phyloP scores from a whole-genome alignment of 2,797 vertebrate species.

The Zenarchopterus dispar region DNA sequence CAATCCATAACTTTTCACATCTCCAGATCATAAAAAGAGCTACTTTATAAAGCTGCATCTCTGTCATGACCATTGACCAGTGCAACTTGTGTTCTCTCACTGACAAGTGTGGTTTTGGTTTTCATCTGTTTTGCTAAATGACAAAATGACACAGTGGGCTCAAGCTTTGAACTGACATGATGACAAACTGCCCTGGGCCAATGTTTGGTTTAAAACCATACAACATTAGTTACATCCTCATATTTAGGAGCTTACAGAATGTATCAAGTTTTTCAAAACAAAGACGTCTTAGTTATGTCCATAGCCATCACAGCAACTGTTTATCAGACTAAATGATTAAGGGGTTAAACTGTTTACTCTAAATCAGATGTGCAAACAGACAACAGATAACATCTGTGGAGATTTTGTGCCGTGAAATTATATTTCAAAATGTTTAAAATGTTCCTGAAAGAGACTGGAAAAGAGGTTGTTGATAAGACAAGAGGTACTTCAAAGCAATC shows the following conservation, averaged over 20 bases:
- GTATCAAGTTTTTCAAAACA: constrained; percentile 13
- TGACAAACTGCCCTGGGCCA: constrained; percentile 47
- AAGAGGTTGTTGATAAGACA: background rate
- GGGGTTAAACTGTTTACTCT: too few relatives aligned
- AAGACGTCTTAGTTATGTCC: background rate
- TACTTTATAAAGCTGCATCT: constrained; percentile 33
- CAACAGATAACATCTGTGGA: constrained; percentile 2
- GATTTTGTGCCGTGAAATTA: background rate
- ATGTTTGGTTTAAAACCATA: constrained; percentile 53
- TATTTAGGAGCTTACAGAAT: constrained; percentile 33
- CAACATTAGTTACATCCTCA: constrained; percentile 43
- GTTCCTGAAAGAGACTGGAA: background rate
- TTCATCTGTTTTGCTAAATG: constrained; percentile 53
- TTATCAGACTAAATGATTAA: too few relatives aligned
- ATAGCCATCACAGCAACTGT: too few relatives aligned
- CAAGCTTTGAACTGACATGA: constrained; percentile 52
- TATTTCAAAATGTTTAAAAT: background rate
- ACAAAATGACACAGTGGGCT: constrained; percentile 43
- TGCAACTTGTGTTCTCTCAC: constrained; percentile 27
- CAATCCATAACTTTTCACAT: constrained; percentile 8
- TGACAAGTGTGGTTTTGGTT: constrained; percentile 49
- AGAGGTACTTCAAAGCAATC: too few relatives aligned
- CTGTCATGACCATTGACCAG: constrained; percentile 26
- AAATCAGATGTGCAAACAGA: too few relatives aligned
- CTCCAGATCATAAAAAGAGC: constrained; percentile 14